Evolutionary conservation across 2,888 invertebrate species (phyloP).

Genomic region (Elysia crispata): DNA sequence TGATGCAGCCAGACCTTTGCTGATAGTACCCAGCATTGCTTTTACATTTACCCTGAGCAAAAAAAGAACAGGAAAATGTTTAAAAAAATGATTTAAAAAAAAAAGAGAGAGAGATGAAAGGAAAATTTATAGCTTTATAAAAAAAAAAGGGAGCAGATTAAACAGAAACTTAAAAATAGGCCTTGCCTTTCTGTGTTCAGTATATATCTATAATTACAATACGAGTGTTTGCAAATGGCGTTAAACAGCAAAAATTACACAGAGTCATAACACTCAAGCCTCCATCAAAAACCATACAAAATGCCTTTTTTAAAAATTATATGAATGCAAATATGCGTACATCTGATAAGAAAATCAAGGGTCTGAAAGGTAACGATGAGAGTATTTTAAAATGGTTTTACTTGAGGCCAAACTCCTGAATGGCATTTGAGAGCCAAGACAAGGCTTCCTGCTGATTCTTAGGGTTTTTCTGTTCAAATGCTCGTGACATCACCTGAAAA

Average conservation of each 20-base stretch:
- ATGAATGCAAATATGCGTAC: not conserved
- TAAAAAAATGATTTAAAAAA: no score
- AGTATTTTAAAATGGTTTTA: slow-evolving; percentile 75
- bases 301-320: not conserved
- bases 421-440: slow-evolving; percentile 86
- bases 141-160: no score
- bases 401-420: slow-evolving; percentile 92
- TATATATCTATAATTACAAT: no score
- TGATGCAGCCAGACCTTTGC: slow-evolving; percentile 89
- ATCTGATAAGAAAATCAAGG: not conserved
- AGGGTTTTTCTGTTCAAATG: slow-evolving; percentile 92
- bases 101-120: no score
- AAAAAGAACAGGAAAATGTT: slow-evolving; percentile 43
- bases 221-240: no score
- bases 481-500: slow-evolving; percentile 82
- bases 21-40: slow-evolving; percentile 78
- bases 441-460: slow-evolving; percentile 92
- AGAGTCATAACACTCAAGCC: no score
- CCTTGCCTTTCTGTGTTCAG: no score
- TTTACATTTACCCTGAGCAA: slow-evolving; percentile 73
- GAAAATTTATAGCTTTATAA: no score
- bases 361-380: not conserved
- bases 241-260: no score
- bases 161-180: no score
- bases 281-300: no score